phyloP scores from a whole-genome alignment of 2,113 vertebrate species.

The Thalassoma bifasciatum region DNA sequence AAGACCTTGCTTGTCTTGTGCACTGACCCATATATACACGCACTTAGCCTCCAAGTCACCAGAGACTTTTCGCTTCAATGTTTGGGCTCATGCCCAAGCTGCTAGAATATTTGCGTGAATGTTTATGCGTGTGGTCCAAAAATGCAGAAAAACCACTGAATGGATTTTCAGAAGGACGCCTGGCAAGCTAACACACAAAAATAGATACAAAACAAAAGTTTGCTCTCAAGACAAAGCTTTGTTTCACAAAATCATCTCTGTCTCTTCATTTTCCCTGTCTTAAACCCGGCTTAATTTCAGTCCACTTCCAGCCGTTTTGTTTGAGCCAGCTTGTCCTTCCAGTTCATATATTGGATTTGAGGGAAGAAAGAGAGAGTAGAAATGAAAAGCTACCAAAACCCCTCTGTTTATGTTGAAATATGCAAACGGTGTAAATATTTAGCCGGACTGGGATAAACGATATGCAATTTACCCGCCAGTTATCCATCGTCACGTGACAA shows the following conservation, averaged over 20 bases:
- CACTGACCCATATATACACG: slow-evolving; percentile 50
- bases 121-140: slow-evolving; percentile 30
- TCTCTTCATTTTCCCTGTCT: slow-evolving; percentile 13
- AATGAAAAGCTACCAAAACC: slow-evolving; percentile 52
- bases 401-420: slow-evolving; percentile 68
- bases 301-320: slow-evolving; percentile 3
- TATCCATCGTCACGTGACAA: slow-evolving; percentile 72
- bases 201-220: slow-evolving; percentile 18
- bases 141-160: slow-evolving; percentile 61
- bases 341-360: slow-evolving; percentile 41
- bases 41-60: slow-evolving; percentile 73
- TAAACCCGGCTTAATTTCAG: slow-evolving; percentile 8
- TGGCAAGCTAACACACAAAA: slow-evolving; percentile 29
- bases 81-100: slow-evolving; percentile 60
- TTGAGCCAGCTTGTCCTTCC: slow-evolving; percentile 36
- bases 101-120: slow-evolving; percentile 24
- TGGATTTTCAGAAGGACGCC: slow-evolving; percentile 41
- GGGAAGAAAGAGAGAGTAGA: slow-evolving; percentile 12
- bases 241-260: not conserved
- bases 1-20: slow-evolving; percentile 66
- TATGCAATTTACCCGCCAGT: slow-evolving; percentile 62
- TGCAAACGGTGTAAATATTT: slow-evolving; percentile 71
- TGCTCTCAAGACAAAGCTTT: slow-evolving; percentile 26
- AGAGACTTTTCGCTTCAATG: slow-evolving; percentile 74
- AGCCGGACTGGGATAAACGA: slow-evolving; percentile 55